These are phyloP conservation scores for Zingel zingel DNA, from an alignment of 2,113 vertebrate species.

Conservation along the genomic window DNA sequence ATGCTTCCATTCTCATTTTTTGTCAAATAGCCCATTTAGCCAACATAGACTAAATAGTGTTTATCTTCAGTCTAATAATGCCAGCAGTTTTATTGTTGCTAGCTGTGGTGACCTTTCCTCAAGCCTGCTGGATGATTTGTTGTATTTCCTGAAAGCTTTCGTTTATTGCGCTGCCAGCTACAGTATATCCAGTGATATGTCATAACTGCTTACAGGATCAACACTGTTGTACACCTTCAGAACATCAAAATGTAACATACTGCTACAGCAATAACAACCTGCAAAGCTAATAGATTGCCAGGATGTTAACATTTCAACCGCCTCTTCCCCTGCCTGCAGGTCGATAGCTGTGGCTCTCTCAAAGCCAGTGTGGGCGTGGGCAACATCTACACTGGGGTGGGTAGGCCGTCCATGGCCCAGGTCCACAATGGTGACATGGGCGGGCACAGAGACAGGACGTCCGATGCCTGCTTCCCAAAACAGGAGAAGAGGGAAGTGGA, in stretches of 20 bases:
- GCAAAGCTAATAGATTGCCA: constrained; percentile 34
- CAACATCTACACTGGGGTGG: constrained; percentile 84
- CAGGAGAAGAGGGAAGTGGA: constrained; percentile 86
- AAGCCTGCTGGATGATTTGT: constrained; percentile 33
- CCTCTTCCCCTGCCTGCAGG: constrained; percentile 76
- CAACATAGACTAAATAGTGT: neutral
- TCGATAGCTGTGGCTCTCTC: constrained; percentile 86
- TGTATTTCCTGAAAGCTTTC: constrained; percentile 28
- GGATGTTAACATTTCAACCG: constrained; percentile 40
- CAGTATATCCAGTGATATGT: constrained; percentile 29
- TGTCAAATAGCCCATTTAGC: constrained; percentile 15
- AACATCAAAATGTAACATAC: constrained; percentile 34
- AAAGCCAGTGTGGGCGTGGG: constrained; percentile 84
- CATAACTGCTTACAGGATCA: constrained; percentile 31
- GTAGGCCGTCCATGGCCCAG: constrained; percentile 83
- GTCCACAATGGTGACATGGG: constrained; percentile 91
- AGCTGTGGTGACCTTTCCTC: constrained; percentile 22
- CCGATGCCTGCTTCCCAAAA: constrained; percentile 70
- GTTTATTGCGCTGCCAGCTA: constrained; percentile 35
- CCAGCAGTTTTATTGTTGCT: constrained; percentile 46
- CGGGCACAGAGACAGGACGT: constrained; percentile 74
- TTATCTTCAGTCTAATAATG: constrained; percentile 27
- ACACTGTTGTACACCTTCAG: neutral
- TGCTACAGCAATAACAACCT: constrained; percentile 32
- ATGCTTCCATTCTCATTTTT: constrained; percentile 41